Evolutionary conservation across 1,140 invertebrate species (phyloP), one percentile per base, ranked within the genome.

Genomic region (Bombus affinis): DNA sequence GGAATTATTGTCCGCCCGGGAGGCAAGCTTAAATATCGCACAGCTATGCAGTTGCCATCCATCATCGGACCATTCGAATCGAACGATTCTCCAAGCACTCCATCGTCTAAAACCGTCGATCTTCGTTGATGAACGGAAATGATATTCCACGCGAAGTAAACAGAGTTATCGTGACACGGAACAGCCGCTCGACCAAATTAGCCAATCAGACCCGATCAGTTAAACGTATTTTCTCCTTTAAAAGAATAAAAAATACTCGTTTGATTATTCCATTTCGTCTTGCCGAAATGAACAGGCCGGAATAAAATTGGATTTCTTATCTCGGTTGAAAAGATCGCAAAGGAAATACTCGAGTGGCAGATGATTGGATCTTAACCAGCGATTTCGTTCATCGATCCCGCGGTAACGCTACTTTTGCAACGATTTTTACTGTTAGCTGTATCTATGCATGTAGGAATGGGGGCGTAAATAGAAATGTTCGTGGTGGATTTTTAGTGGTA

Each of bases 21-120:
- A 53, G 35, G 73, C 65, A 65, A 65, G 70, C 79, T 89, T 89
- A 86, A 89, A 83, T 86, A 83, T 86, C 80, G 71, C 66, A 15
- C 3, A 59, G 65, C 28, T 25, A 28, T 47, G 75, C 65, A 59
- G 25, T 79, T 62, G 75, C 71, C 47, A 59, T 84, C 39, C 53
- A 35, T 79, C 82, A 83, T 83, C 28, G 62, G 25, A 5, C 25
- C 18, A 39, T 77, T 37, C n/a, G 12, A 22, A 9, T 8, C 3
- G 15, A 47, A 70, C 59, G 13, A 28, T 28, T 3, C 62, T 32
- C 15, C 6, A 18, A 10, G 1, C 9, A 25, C n/a, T 18, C 12
- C 32, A 8, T 53, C 5, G 9, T 22, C 10, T 18, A 39, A 39
- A 83, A 28, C 13, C 35, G 32, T 53, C 5, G 12, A 32, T 12